Base-by-base conservation (phyloP, 2,888 invertebrate genomes). In the Carterocephalus palaemon region DNA sequence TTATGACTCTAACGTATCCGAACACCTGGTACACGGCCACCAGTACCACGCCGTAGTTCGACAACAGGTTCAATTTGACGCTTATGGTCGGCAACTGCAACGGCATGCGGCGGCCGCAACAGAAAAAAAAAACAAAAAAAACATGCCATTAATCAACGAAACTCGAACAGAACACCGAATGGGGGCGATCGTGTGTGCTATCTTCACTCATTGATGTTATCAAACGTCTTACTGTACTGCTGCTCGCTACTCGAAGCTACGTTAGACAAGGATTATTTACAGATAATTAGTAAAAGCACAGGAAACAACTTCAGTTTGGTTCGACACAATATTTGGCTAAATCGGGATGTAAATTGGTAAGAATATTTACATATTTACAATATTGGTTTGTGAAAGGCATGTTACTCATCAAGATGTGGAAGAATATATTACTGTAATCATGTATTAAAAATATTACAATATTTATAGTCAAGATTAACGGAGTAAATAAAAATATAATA, bases 1-100 rank as follows among this genome's bases (percentile, higher is more conserved):
- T 91, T 82, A 95, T 93, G 83, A 93, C 90, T 77, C 90, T 90
- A 67, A 92, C 87, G 88, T 93, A 93, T 84, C 92, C 90, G 79
- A 91, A 89, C 73, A 92, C 91, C 77, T 94, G 90, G 84, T 92
- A 90, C 77, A 90, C 77, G 65, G 91, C 91, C 74, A 94, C 86
- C 75, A 91, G 88, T 77, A 92, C 91, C 76, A 94, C 92, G 73
- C 90, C 89, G 87, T 90, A 91, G 86, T 93, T 91, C 64, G 93
- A 92, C 75, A 93, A 80, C 82, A 92, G 88, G 89, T 92, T 93
- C 79, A 93, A 81, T 81, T 92, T 91, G 87, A 92, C 81, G 85
- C 90, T 89, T 86, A 92, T 79, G 75, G 89, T 91, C 77, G 93
- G 92, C 80, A 93, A 89, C 93, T 93, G 90, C 80, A 77, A 67